Percentiles rank a stretch among this genome's conserved stretches.
phyloP scores from a whole-genome alignment of 2,888 invertebrate genomes.

The Monoplex corrugatus region DNA sequence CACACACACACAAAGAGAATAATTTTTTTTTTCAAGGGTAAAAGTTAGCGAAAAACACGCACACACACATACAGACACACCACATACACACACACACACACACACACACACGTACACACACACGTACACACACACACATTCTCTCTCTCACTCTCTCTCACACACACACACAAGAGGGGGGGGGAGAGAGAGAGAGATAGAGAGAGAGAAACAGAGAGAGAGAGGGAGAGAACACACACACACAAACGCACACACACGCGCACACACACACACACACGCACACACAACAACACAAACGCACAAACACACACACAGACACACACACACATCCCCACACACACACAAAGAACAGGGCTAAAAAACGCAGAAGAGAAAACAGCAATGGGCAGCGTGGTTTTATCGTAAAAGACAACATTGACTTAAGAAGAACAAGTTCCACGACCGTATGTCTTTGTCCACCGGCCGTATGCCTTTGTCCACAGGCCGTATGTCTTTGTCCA shows the following conservation, averaged over 20 bases:
- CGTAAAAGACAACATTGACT: too few relatives aligned
- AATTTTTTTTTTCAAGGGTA: too few relatives aligned
- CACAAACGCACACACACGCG: background rate
- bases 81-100: conserved; percentile 1
- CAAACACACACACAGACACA: background rate
- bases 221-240: background rate
- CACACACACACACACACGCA: background rate
- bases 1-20: too few relatives aligned
- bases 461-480: too few relatives aligned
- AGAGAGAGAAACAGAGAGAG: conserved; percentile 14
- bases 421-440: too few relatives aligned
- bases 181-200: conserved; percentile 44
- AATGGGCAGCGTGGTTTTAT: too few relatives aligned
- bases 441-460: too few relatives aligned
- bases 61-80: conserved; percentile 20
- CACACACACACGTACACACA: background rate
- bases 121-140: conserved; percentile 9
- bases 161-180: conserved; percentile 44
- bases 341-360: background rate
- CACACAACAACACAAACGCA: background rate
- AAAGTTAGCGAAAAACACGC: background rate
- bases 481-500: too few relatives aligned
- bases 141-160: background rate
- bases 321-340: background rate
- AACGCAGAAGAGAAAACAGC: too few relatives aligned